Base-by-base conservation (phyloP, 2,888 invertebrate species). In the Acronicta psi region DNA sequence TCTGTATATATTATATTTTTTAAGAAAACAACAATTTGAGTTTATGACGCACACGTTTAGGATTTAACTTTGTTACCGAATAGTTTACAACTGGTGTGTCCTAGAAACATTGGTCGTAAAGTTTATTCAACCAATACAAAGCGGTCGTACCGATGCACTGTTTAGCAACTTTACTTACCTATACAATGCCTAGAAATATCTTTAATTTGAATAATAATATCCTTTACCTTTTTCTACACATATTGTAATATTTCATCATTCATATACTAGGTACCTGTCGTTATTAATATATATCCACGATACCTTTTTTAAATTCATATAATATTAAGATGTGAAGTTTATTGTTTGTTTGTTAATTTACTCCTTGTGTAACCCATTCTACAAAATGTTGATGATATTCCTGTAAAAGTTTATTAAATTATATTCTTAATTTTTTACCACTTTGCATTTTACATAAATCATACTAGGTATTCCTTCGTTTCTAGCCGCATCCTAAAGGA, bases 21-120 rank as follows among this genome's bases (percentile, higher is more conserved):
- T 34, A 52, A 47, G 45, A 31, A 57, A 61, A 60, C 41, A 46
- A 54, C 56, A 64, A 50, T 59, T n/a, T 47, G 29, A 58, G 49
- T 72, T 52, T 64, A 52, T 42, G 34, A 36, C 45, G 20, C 40
- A 54, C 65, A 69, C 60, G 67, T 69, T 75, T 75, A 69, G 63
- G 66, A 73, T 79, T 73, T 64, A 81, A 80, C 80, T 83, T 81
- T 82, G 84, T 89, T 88, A 89, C 79, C 79, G 79, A 85, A 84
- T 79, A 84, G 16, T 90, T 89, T 88, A 91, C 85, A 82, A 82
- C 84, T 75, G 68, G 78, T 70, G 67, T 80, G 90, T 86, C 87
- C 91, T 83, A 92, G 86, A 90, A 87, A 88, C 84, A 49, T 73
- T 53, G 62, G 83, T 88, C 91, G 89, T 92, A 91, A 93, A 93